Evolutionary conservation across 2,888 invertebrate species (phyloP).

Genomic region (Volucella inflata): DNA sequence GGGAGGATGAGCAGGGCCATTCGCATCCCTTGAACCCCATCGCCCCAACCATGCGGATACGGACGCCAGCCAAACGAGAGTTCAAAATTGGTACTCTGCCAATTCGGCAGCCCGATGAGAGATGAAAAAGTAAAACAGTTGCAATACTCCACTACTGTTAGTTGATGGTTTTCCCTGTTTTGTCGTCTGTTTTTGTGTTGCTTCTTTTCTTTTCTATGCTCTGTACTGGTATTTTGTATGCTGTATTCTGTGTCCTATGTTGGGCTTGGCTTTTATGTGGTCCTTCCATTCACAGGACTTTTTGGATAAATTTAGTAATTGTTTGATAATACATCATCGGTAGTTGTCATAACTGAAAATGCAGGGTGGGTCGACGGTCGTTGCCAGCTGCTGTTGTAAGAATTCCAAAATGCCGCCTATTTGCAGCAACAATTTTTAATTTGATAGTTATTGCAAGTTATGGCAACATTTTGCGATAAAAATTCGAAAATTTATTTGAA

Average conservation of each 20-base stretch:
- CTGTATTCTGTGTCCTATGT: too few species aligned
- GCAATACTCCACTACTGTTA: constrained; percentile 49
- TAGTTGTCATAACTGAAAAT: constrained; percentile 67
- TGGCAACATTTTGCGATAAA: constrained; percentile 53
- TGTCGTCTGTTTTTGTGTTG: constrained; percentile 4
- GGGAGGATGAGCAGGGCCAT: neutral
- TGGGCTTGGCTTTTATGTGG: too few species aligned
- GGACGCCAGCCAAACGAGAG: constrained; percentile 54
- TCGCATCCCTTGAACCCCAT: neutral
- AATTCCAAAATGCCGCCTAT: neutral
- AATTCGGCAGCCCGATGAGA: constrained; percentile 66
- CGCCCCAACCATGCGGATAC: constrained; percentile 30
- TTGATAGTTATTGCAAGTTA: constrained; percentile 55
- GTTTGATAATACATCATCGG: constrained; percentile 74
- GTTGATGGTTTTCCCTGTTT: neutral
- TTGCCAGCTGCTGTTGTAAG: constrained; percentile 23
- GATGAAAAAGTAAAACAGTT: constrained; percentile 61
- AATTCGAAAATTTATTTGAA: constrained; percentile 49
- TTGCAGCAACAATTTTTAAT: constrained; percentile 63
- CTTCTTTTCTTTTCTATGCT: constrained; percentile 28
- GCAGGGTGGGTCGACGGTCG: neutral
- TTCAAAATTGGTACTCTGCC: constrained; percentile 64
- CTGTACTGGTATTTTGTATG: too few species aligned
- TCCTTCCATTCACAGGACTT: constrained; percentile 42
- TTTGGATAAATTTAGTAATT: constrained; percentile 66